phyloP scores from a whole-genome alignment of 2,797 vertebrate genomes.

The Amphiprion clarkii region DNA sequence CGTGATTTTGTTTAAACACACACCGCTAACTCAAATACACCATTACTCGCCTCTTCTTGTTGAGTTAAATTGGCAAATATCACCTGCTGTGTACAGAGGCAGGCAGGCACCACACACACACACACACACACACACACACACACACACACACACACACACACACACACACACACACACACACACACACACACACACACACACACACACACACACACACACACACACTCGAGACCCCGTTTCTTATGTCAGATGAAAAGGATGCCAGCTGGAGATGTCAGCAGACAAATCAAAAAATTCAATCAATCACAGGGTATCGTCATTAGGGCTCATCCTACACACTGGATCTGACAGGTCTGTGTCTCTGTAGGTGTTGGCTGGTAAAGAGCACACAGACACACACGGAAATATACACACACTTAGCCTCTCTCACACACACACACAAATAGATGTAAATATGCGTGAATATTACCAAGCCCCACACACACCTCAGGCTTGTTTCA shows the following conservation, averaged over 20 bases:
- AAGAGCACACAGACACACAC: background rate
- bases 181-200: slow-evolving; percentile 33
- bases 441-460: slow-evolving; percentile 27
- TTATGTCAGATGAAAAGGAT: slow-evolving; percentile 57
- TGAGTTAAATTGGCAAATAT: slow-evolving; percentile 73
- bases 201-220: slow-evolving; percentile 26
- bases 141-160: slow-evolving; percentile 26
- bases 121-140: slow-evolving; percentile 22
- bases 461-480: slow-evolving; percentile 23
- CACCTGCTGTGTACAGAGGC: slow-evolving; percentile 63
- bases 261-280: slow-evolving; percentile 47
- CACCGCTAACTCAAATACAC: slow-evolving; percentile 40
- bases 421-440: slow-evolving; percentile 4
- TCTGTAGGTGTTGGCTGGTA: slow-evolving; percentile 25
- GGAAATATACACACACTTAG: slow-evolving; percentile 2
- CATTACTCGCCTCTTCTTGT: slow-evolving; percentile 38
- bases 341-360: slow-evolving; percentile 54
- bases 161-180: slow-evolving; percentile 26
- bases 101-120: slow-evolving; percentile 50
- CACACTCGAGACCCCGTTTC: slow-evolving; percentile 29
- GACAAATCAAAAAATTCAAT: slow-evolving; percentile 66
- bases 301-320: slow-evolving; percentile 58
- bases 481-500: slow-evolving; percentile 34
- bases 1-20: slow-evolving; percentile 45
- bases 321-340: slow-evolving; percentile 51